A percentile compares a stretch with the other conserved stretches of the same genome.
These are phyloP conservation scores for Tinea semifulvella DNA, from an alignment of 2,888 invertebrate genomes.

Conservation along the genomic window DNA sequence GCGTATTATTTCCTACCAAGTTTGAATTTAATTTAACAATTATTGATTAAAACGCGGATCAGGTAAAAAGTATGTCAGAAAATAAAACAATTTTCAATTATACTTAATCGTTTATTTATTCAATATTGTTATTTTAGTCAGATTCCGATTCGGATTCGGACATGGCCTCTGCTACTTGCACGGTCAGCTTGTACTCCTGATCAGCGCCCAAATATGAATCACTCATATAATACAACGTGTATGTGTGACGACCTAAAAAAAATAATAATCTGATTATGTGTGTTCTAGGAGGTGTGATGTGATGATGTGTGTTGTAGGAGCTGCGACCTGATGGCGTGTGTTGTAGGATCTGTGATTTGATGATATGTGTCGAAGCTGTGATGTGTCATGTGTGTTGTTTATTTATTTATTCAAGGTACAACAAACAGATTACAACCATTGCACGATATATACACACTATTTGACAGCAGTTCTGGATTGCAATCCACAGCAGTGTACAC, in stretches of 20 bases:
- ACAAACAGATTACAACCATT: too few relatives aligned
- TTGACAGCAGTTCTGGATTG: too few relatives aligned
- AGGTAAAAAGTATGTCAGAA: neutral
- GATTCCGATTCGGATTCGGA: slow-evolving; percentile 7
- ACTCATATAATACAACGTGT: slow-evolving; percentile 98
- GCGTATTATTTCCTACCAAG: too few relatives aligned
- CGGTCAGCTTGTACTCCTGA: slow-evolving; percentile 96
- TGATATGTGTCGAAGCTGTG: too few relatives aligned
- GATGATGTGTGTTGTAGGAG: too few relatives aligned
- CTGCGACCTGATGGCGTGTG: too few relatives aligned
- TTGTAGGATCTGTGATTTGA: too few relatives aligned
- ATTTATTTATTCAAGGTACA: too few relatives aligned
- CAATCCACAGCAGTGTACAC: too few relatives aligned
- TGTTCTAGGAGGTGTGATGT: too few relatives aligned
- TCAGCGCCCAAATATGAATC: slow-evolving; percentile 99
- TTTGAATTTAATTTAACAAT: neutral
- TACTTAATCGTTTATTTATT: neutral
- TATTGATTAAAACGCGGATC: neutral
- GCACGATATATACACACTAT: too few relatives aligned
- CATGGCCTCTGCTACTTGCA: slow-evolving; percentile 65
- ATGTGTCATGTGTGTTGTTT: too few relatives aligned
- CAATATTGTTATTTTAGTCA: neutral
- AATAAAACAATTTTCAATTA: neutral
- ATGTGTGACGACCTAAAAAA: slow-evolving; percentile 85
- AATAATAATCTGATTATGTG: neutral